Evolutionary conservation across 1,140 invertebrate species (phyloP).

Genomic region (Drosophila tristis): DNA sequence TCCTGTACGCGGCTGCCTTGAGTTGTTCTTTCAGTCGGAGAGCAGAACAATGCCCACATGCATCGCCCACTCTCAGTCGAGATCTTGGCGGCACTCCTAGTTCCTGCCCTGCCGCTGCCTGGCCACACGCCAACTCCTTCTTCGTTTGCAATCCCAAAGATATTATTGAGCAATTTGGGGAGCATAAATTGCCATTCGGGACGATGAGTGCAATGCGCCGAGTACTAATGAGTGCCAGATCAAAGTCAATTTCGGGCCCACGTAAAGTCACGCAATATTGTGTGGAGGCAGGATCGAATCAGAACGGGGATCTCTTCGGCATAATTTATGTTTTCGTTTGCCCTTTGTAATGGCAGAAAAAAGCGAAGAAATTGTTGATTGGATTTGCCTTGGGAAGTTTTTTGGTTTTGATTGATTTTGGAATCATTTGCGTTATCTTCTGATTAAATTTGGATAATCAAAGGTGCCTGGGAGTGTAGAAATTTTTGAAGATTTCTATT

Average conservation of each 20-base stretch:
- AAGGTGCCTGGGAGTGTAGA: not conserved
- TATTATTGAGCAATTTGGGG: slow-evolving; percentile 71
- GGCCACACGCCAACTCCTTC: slow-evolving; percentile 54
- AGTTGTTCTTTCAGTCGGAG: not conserved
- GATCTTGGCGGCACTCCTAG: slow-evolving; percentile 63
- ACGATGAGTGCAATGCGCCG: slow-evolving; percentile 64
- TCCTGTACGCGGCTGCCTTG: not conserved
- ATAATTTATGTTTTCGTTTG: slow-evolving; percentile 18
- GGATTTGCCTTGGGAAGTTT: too few relatives aligned
- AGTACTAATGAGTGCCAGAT: slow-evolving; percentile 74
- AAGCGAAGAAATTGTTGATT: too few relatives aligned
- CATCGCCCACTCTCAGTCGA: slow-evolving; percentile 46
- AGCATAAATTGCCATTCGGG: slow-evolving; percentile 6
- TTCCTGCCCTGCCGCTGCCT: slow-evolving; percentile 12
- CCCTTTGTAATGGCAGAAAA: not conserved
- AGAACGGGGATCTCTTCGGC: slow-evolving; percentile 4
- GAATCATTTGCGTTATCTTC: too few relatives aligned
- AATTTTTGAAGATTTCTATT: too few relatives aligned
- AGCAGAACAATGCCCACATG: slow-evolving; percentile 25
- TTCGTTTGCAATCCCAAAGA: slow-evolving; percentile 22
- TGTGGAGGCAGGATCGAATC: slow-evolving; percentile 36
- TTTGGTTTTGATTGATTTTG: too few relatives aligned
- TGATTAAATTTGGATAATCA: not conserved
- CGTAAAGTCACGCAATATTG: slow-evolving; percentile 70
- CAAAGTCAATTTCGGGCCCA: slow-evolving; percentile 66